A percentile compares a stretch with the other conserved stretches of the same genome.
Conservation (phyloP, 2,113 vertebrate genomes). For the Todiramphus chloris region DNA sequence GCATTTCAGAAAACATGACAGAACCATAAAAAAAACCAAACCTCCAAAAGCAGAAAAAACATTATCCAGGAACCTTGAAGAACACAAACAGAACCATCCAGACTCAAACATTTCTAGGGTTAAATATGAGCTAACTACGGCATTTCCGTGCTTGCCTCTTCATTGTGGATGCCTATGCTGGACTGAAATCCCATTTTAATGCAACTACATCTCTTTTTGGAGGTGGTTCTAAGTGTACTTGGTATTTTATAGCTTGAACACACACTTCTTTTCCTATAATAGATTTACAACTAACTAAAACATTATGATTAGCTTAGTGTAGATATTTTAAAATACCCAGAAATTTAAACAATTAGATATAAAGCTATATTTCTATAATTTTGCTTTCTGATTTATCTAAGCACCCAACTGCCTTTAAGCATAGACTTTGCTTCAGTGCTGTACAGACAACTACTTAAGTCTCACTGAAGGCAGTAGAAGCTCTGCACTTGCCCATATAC, state of each 20-base stretch:
- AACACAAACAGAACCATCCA: not conserved
- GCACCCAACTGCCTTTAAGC: not conserved
- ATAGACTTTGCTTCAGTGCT: accelerated
- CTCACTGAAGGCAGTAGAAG: not conserved
- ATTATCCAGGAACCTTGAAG: not conserved
- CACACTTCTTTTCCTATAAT: not conserved
- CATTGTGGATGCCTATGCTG: not conserved
- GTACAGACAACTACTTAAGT: not conserved
- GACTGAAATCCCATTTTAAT: not conserved
- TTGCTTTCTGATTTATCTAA: not conserved
- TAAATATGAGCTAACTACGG: not conserved
- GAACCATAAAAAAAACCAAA: not conserved
- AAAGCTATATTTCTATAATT: not conserved
- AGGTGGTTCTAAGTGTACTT: not conserved
- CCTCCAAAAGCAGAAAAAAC: not conserved
- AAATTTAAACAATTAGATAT: not conserved
- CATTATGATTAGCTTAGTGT: not conserved
- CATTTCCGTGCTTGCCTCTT: not conserved
- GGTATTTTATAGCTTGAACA: not conserved
- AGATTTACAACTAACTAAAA: not conserved
- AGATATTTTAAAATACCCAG: not conserved
- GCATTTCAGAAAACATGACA: not conserved
- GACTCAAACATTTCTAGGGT: not conserved
- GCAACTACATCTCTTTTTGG: not conserved
- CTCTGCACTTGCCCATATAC: not conserved